A percentile compares a stretch with the other conserved stretches of the same genome.
These are phyloP conservation scores for Bolborhynchus lineola DNA, from an alignment of 2,113 vertebrate genomes.

Conservation along the genomic window DNA sequence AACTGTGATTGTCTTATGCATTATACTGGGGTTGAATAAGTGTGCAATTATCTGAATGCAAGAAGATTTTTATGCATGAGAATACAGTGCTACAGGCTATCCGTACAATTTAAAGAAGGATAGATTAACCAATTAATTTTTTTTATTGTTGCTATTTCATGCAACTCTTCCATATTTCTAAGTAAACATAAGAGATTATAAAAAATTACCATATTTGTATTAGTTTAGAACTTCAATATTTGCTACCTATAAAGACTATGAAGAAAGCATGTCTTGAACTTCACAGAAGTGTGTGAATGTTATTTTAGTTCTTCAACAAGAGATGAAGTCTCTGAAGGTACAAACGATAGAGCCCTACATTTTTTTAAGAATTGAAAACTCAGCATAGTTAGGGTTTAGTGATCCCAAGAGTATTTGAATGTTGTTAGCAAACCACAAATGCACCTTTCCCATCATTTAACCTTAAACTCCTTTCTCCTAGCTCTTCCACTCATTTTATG, in stretches of 20 bases:
- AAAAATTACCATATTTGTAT: neutral
- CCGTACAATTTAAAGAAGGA: neutral
- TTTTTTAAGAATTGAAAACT: neutral
- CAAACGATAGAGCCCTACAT: neutral
- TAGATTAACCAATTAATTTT: conserved; percentile 5
- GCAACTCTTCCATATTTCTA: neutral
- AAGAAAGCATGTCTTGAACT: neutral
- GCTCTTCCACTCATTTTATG: neutral
- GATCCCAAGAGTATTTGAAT: neutral
- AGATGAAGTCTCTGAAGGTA: neutral
- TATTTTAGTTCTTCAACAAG: neutral
- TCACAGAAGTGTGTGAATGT: neutral
- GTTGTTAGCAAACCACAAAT: neutral
- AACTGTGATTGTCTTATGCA: neutral
- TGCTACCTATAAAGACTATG: neutral
- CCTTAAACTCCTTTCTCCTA: neutral
- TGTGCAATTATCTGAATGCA: conserved; percentile 39
- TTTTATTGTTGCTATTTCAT: neutral
- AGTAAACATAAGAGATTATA: neutral
- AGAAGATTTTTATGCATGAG: conserved; percentile 32
- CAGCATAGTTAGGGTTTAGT: neutral
- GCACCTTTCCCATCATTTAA: neutral
- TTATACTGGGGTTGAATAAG: conserved; percentile 23
- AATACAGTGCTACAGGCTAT: neutral
- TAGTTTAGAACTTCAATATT: neutral